phyloP scores from a whole-genome alignment of 2,113 vertebrate genomes.

The Taxidea taxus region DNA sequence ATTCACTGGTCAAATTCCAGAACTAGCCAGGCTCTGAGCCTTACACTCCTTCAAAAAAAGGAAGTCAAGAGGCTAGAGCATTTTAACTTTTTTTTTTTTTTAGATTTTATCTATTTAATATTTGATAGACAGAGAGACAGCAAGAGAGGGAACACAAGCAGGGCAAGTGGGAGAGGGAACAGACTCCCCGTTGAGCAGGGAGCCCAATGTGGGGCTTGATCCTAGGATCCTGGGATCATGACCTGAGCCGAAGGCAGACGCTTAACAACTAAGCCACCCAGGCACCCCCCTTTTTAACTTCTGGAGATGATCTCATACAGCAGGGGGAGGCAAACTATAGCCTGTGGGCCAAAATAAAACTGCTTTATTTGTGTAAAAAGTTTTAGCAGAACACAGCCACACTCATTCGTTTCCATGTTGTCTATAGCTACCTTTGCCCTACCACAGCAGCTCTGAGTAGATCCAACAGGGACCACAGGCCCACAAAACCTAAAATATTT shows the following conservation, averaged over 20 bases:
- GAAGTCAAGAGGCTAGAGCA: background rate
- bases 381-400: background rate
- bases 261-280: too few species aligned
- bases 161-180: too few species aligned
- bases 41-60: background rate
- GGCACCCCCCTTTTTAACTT: slow-evolving; percentile 21
- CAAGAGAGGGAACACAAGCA: too few species aligned
- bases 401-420: background rate
- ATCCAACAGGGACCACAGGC: background rate
- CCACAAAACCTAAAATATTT: slow-evolving; percentile 26
- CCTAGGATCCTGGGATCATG: too few species aligned
- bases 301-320: background rate
- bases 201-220: too few species aligned
- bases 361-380: background rate
- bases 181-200: too few species aligned
- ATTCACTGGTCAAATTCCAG: background rate
- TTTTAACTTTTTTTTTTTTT: slow-evolving; percentile 9
- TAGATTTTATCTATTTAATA: too few species aligned
- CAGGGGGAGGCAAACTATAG: background rate
- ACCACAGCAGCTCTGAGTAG: background rate
- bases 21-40: background rate
- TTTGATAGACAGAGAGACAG: too few species aligned
- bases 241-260: too few species aligned
- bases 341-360: background rate
- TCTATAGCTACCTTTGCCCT: background rate